Evolutionary conservation across 2,113 vertebrate genomes (phyloP), one percentile per base, ranked within the genome.

Genomic region (Aix galericulata): DNA sequence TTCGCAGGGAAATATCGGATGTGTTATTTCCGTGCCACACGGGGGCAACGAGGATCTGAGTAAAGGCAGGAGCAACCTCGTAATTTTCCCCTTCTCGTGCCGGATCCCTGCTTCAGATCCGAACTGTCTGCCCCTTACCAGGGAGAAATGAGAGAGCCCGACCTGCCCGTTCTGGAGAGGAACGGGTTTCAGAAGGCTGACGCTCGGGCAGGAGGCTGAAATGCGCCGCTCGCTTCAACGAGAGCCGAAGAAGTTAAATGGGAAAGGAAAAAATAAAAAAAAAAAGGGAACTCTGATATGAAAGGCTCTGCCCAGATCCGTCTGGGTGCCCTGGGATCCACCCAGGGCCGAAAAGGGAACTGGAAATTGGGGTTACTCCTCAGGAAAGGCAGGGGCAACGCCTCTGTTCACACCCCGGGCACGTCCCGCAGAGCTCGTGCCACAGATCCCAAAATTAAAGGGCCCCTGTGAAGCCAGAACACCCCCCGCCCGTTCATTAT

Each of bases 361-460:
- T 10, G 27, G 6, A 32, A 17, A 26, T 8, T 2, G 42, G 32
- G 60, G 36, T 46, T 31, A 27, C 18, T 12, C 6, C 5, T 22
- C 55, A 62, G 62, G 46, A 75, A 78, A 58, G n/a, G 52, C n/a
- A 53, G 62, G n/a, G 67, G 3, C 20, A 5, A 44, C 0, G 11
- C 11, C 42, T n/a, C 29, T 2, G 63, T 27, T 42, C 63, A 18
- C 27, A 31, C 27, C 63, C 15, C 7, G 3, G 1, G 31, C 4
- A 12, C 0, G 2, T 14, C 32, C 11, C 32, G 2, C 34, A 32
- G 60, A 50, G 44, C 58, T 12, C 4, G 3, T 6, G n/a, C 9
- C 52, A 29, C 8, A 0, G 6, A 25, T 42, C 69, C 66, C 79
- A 63, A 48, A 89, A 21, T 78, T 63, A 5, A 0, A 31, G 22